Percentiles rank a stretch among this genome's conserved stretches.
Conservation (phyloP, 1,140 invertebrate genomes). For the Drosophila tani region DNA sequence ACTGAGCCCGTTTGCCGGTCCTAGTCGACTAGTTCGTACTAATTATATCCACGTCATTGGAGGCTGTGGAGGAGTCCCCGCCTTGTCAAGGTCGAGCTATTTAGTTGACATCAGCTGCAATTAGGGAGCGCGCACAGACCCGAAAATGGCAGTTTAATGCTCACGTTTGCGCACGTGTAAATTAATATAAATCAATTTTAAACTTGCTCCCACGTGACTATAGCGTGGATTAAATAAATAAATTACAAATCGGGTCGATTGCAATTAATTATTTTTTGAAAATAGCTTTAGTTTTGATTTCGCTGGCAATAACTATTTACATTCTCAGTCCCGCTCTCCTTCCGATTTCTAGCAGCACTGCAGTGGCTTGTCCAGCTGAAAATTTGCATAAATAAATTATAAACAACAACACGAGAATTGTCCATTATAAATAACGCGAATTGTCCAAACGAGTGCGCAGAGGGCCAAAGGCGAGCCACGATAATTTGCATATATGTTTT, state of each 20-base stretch:
- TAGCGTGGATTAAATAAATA: constrained; percentile 58
- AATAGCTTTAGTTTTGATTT: constrained; percentile 70
- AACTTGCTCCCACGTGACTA: constrained; percentile 23
- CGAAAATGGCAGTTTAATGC: constrained; percentile 33
- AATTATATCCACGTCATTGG: constrained; percentile 27
- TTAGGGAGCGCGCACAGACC: neutral
- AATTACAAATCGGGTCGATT: constrained; percentile 67
- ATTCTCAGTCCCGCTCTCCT: constrained; percentile 10
- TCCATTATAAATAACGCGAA: constrained; percentile 66
- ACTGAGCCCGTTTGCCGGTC: constrained; percentile 14
- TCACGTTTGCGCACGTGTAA: constrained; percentile 24
- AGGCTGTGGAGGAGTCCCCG: neutral
- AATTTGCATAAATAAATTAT: constrained; percentile 81
- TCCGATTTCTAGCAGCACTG: constrained; percentile 12
- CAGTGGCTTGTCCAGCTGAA: constrained; percentile 36
- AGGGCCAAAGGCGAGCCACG: constrained; percentile 39
- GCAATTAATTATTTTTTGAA: constrained; percentile 77
- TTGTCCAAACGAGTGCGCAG: constrained; percentile 25
- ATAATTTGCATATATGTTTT: constrained; percentile 54
- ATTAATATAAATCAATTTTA: constrained; percentile 39
- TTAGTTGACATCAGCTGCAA: constrained; percentile 16
- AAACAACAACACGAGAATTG: constrained; percentile 72
- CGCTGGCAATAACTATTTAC: constrained; percentile 50
- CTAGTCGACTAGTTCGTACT: constrained; percentile 25
- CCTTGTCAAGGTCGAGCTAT: constrained; percentile 12